Base-by-base conservation (phyloP, 2,797 vertebrate species). In the Gymnocypris eckloni region DNA sequence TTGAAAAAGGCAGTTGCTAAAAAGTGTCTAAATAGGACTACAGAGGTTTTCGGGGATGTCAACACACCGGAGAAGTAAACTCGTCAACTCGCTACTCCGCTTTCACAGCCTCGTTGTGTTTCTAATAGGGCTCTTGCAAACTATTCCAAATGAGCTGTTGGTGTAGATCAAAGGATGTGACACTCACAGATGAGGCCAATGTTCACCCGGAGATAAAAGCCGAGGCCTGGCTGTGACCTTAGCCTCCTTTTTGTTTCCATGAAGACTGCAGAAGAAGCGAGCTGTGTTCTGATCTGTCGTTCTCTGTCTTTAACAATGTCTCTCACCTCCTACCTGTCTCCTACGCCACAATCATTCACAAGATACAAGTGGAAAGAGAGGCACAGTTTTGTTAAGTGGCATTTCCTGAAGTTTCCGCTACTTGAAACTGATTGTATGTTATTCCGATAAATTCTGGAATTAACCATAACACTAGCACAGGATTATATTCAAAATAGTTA, bases 251-350 rank as follows among this genome's bases (percentile, higher is more conserved):
- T 20, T 16, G 43, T 87, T 80, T 45, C 37, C 7, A 4, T 37
- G 13, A 48, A 39, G 37, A 75, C 28, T 11, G 15, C 37, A 18
- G 73, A 66, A 13, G 43, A 37, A 66, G 39, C 1, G 9, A 20
- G 52, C 18, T 25, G 4, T 18, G 20, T 22, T 25, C 13, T 25
- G 18, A 15, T 66, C 11, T 41, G 37, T 41, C 10, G 4, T 69
- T 75, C n/a, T 71, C 22, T 18, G 4, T 39, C n/a, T 22, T 48
- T 50, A 59, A 78, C 52, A 59, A 78, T 45, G 85, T 87, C 86
- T 87, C 71, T 82, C 81, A 87, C 86, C 86, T 81, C 86, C 86
- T 41, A 72, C 73, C 56, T 48, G 39, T 75, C 67, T 66, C 33
- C 61, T 72, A 77, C 72, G 0, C 11, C 66, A 85, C 28, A 73